These are phyloP conservation scores for Odontothrips loti DNA, from an alignment of 2,888 invertebrate species.

Conservation along the genomic window DNA sequence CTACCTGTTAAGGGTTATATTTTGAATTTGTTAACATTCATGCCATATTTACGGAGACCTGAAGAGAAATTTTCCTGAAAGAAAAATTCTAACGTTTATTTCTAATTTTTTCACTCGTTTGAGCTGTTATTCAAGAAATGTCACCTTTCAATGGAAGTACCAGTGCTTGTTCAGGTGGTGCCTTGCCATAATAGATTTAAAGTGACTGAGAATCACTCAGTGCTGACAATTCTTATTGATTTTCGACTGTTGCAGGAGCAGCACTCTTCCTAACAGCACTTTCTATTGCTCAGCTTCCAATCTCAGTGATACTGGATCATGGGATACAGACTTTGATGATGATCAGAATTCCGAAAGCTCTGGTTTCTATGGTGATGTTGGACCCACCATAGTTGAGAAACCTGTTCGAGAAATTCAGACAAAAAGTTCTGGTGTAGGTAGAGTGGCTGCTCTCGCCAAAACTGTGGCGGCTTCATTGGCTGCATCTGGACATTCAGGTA, in stretches of 20 bases:
- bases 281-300: constrained; percentile 4
- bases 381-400: neutral
- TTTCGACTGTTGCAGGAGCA: neutral
- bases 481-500: constrained; percentile 5
- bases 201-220: too few relatives aligned
- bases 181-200: too few relatives aligned
- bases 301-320: neutral
- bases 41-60: neutral
- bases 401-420: neutral
- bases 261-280: neutral
- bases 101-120: neutral
- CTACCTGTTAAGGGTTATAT: neutral
- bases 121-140: too few relatives aligned
- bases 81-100: neutral
- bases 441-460: neutral
- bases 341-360: constrained; percentile 7
- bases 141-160: too few relatives aligned
- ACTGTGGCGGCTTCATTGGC: constrained; percentile 2
- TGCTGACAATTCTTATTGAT: too few relatives aligned
- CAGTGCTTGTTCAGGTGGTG: too few relatives aligned
- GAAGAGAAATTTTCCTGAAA: neutral
- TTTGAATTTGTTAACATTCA: neutral
- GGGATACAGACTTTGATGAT: constrained; percentile 3
- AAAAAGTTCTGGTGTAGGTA: neutral
- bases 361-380: neutral